Base-by-base conservation (phyloP, 1,140 invertebrate genomes). In the Papilio polytes region DNA sequence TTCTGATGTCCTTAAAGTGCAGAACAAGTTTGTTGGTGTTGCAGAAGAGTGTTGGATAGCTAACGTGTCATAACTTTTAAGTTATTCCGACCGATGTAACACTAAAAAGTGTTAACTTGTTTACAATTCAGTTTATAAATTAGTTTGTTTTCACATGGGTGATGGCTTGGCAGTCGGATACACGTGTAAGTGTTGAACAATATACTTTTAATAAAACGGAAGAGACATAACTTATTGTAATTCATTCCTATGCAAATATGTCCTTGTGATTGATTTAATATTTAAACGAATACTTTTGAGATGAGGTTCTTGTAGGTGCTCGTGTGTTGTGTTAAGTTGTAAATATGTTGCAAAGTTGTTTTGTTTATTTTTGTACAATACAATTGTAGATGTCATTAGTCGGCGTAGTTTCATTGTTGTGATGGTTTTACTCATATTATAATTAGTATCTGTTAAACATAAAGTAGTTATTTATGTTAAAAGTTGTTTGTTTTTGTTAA, bases 161-260 rank as follows among this genome's bases (percentile, higher is more conserved):
- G 92, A 94, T 94, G 93, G 93, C 93, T 94, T 94, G 93, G 93
- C 93, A 94, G 89, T 91, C 92, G 91, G 93, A 94, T 89, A 91
- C 91, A 88, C 93, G 91, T 91, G 93, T 94, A 90, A 94, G 93
- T 94, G 74, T 70, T 74, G 74, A 41, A 22, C 4, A 81, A 26
- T 48, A 20, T 79, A 80, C 56, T 80, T 82, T 53, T 48, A 78
- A 80, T 36, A 48, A 70, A 79, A 81, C 80, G 56, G 80, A 66
- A 81, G 41, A 85, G 26, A 66, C 59, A 81, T 15, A 80, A 76
- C 74, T 72, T 82, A 59, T 82, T 80, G 74, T 80, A 78, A 77
- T 78, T 78, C n/a, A 78, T 41, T 74, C 72, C 83, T 85, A 82
- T 84, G 85, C 86, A 88, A 87, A 88, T 83, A 88, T 83, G 89